Conservation (phyloP, 2,888 invertebrate species). For the Seira sanloemensis region DNA sequence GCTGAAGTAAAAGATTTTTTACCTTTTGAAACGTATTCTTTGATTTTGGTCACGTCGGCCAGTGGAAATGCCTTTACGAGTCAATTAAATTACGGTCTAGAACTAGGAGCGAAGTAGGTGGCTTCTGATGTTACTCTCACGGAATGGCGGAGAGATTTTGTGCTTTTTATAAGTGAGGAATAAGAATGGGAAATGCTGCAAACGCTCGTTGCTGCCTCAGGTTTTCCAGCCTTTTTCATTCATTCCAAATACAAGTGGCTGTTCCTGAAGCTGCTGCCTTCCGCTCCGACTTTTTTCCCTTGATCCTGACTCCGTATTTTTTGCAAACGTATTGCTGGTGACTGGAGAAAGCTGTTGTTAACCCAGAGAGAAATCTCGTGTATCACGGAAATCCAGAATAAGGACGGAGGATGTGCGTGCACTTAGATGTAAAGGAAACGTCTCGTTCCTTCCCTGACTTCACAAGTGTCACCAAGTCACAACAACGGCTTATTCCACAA, state of each 20-base stretch:
- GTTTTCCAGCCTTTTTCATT: constrained; percentile 15
- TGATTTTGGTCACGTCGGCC: constrained; percentile 58
- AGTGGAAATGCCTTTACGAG: constrained; percentile 57
- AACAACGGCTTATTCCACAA: constrained; percentile 38
- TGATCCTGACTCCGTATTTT: not conserved
- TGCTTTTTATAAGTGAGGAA: not conserved
- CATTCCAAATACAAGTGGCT: constrained; percentile 3
- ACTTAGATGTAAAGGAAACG: not conserved
- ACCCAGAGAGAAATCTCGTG: constrained; percentile 11
- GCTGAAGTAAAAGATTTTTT: not conserved
- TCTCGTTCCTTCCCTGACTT: not conserved
- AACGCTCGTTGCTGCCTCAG: not conserved
- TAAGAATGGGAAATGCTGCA: constrained; percentile 5
- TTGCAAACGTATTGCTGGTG: not conserved
- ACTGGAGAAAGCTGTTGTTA: constrained; percentile 14
- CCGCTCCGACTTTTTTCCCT: not conserved
- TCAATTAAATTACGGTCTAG: constrained; percentile 58
- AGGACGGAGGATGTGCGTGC: constrained; percentile 2
- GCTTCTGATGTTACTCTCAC: not conserved
- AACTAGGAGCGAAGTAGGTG: constrained; percentile 16
- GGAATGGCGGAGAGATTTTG: not conserved
- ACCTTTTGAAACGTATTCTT: constrained; percentile 44
- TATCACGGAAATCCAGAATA: constrained; percentile 4
- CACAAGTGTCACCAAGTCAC: constrained; percentile 49
- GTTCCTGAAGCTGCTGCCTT: not conserved